These are phyloP conservation scores for Salarias fasciatus DNA, from an alignment of 2,797 vertebrate species.

Conservation along the genomic window DNA sequence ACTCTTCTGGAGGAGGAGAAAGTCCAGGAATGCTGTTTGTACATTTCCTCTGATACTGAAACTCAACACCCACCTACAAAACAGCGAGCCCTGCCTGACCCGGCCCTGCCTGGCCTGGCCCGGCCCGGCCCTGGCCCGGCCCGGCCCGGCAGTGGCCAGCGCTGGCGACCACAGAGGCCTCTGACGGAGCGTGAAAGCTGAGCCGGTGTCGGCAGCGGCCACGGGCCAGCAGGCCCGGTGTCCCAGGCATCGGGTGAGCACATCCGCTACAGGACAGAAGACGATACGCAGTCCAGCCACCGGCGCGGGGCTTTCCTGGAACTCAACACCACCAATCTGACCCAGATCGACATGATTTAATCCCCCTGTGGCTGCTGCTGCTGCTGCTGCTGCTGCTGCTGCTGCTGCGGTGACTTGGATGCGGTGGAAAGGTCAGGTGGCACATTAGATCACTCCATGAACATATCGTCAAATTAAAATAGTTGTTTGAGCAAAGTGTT, in stretches of 20 bases:
- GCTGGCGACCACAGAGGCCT: constrained; percentile 24
- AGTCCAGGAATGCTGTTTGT: constrained; percentile 53
- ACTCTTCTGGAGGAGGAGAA: not conserved
- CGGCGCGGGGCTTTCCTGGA: constrained; percentile 58
- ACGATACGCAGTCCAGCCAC: constrained; percentile 44
- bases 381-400: too few relatives aligned
- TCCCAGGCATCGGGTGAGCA: constrained; percentile 45
- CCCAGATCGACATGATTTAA: too few relatives aligned
- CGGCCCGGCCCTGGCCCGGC: constrained; percentile 17
- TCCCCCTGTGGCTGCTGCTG: too few relatives aligned
- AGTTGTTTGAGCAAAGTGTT: too few relatives aligned
- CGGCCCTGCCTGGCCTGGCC: too few relatives aligned
- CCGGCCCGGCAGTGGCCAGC: constrained; percentile 21
- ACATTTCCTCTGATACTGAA: constrained; percentile 37
- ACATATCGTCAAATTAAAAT: too few relatives aligned
- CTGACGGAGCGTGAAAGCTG: constrained; percentile 67
- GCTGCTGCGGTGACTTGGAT: too few relatives aligned
- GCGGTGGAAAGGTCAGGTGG: too few relatives aligned
- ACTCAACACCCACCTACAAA: constrained; percentile 57
- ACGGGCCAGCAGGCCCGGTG: constrained; percentile 40
- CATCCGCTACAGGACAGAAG: constrained; percentile 43
- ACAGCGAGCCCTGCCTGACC: too few relatives aligned
- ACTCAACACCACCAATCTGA: constrained; percentile 50
- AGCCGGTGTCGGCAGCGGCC: constrained; percentile 44
- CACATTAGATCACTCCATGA: too few relatives aligned